These are phyloP conservation scores for Xestia rhomboidea DNA, from an alignment of 2,888 invertebrate species.

Conservation along the genomic window DNA sequence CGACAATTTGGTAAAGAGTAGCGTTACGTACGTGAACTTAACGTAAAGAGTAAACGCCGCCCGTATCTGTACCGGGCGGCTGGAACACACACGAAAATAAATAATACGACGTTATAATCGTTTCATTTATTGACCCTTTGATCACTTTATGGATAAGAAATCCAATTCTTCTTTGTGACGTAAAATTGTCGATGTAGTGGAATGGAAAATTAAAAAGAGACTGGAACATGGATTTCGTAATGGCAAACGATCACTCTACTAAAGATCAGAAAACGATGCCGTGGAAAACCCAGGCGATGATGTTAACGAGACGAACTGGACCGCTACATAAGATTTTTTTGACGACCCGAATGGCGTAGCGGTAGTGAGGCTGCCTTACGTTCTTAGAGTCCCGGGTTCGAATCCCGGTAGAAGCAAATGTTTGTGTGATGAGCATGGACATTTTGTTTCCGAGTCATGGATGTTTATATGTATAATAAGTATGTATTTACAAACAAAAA, in stretches of 20 bases:
- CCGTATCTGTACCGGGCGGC: constrained; percentile 85
- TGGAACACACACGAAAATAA: constrained; percentile 89
- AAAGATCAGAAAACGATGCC: not conserved
- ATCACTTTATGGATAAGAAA: not conserved
- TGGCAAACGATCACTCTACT: not conserved
- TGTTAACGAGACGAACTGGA: not conserved
- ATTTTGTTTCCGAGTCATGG: too few species aligned
- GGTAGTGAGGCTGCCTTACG: too few species aligned
- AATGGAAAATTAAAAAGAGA: not conserved
- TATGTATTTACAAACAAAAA: too few species aligned
- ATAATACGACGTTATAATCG: constrained; percentile 89
- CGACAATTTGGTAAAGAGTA: constrained; percentile 88
- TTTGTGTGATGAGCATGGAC: too few species aligned
- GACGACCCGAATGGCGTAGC: too few species aligned
- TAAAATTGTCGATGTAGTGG: not conserved
- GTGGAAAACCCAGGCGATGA: not conserved
- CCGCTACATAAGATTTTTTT: not conserved
- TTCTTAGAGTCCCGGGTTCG: too few species aligned
- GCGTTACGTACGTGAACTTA: constrained; percentile 88
- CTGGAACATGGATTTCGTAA: not conserved
- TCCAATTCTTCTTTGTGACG: not conserved
- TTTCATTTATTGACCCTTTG: constrained; percentile 74
- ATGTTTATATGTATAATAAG: too few species aligned
- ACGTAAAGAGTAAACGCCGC: constrained; percentile 83
- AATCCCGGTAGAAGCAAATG: too few species aligned